These are phyloP conservation scores for Conus canariensis DNA, from an alignment of 2,888 invertebrate species.

Conservation along the genomic window DNA sequence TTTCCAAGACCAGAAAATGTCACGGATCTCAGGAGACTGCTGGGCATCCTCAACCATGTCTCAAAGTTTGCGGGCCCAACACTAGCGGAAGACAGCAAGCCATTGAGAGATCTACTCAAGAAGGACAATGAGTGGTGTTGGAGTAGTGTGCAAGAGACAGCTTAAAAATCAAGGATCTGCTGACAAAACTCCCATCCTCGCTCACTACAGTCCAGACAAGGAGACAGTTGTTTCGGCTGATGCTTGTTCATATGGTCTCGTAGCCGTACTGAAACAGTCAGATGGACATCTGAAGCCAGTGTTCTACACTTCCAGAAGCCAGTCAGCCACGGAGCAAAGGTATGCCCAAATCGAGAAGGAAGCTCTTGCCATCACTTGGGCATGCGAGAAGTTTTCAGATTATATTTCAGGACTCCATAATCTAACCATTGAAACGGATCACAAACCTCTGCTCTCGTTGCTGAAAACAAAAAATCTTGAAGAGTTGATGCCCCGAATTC, in stretches of 20 bases:
- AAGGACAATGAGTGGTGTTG: neutral
- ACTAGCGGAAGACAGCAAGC: constrained; percentile 1
- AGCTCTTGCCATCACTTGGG: constrained; percentile 28
- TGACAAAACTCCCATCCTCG: constrained; percentile 78
- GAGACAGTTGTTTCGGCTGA: neutral
- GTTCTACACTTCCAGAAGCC: constrained; percentile 22
- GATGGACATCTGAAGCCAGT: constrained; percentile 20
- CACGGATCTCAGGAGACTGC: neutral
- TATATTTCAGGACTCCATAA: neutral
- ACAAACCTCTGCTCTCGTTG: neutral
- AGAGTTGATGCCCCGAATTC: neutral
- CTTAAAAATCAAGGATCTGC: constrained; percentile 16
- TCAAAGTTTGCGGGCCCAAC: constrained; percentile 3
- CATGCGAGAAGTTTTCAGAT: neutral
- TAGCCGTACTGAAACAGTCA: neutral
- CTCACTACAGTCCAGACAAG: constrained; percentile 52
- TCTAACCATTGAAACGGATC: constrained; percentile 20
- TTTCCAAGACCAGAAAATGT: constrained; percentile 5
- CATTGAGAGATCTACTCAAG: constrained; percentile 28
- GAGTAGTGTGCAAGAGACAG: neutral
- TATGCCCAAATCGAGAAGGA: constrained; percentile 36
- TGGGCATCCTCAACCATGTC: constrained; percentile 14
- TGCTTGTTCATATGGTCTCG: neutral
- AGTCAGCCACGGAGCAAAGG: constrained; percentile 22
- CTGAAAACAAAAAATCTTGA: neutral